Evolutionary conservation across 1,140 invertebrate species (phyloP).

Genomic region (Hylaeus anthracinus): DNA sequence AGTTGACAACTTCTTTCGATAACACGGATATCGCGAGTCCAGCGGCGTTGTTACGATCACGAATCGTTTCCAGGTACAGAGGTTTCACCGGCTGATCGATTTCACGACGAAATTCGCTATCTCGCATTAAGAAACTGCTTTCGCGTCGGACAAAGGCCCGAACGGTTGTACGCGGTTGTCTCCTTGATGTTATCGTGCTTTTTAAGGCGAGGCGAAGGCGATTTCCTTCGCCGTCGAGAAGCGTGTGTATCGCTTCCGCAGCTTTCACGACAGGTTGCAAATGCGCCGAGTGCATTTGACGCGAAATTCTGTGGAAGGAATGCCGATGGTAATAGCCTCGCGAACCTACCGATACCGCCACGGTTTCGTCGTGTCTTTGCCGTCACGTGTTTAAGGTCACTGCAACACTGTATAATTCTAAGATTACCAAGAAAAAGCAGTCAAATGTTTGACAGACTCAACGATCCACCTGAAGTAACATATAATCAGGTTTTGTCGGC

Average conservation of each 20-base stretch:
- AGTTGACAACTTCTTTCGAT: neutral
- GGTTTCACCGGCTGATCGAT: constrained; percentile 17
- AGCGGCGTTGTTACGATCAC: neutral
- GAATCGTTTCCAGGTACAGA: neutral
- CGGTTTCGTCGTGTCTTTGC: neutral
- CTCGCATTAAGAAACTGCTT: constrained; percentile 20
- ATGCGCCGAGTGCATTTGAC: neutral
- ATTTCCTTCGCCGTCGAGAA: constrained; percentile 5
- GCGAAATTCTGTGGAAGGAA: neutral
- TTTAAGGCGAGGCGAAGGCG: constrained; percentile 15
- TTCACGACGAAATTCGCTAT: constrained; percentile 29
- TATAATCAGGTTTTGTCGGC: too few species aligned
- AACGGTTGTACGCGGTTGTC: neutral
- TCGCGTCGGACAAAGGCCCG: constrained; percentile 6
- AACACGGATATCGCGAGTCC: neutral
- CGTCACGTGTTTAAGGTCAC: too few species aligned
- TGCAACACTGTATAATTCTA: too few species aligned
- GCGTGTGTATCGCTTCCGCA: neutral
- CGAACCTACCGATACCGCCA: neutral
- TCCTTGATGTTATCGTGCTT: constrained; percentile 21
- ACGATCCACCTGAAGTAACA: too few species aligned
- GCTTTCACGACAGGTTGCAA: constrained; percentile 5
- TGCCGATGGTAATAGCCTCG: neutral
- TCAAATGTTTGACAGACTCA: too few species aligned
- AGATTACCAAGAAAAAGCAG: too few species aligned